Evolutionary conservation across 1,140 invertebrate species (phyloP).

Genomic region (Hyphantria cunea): DNA sequence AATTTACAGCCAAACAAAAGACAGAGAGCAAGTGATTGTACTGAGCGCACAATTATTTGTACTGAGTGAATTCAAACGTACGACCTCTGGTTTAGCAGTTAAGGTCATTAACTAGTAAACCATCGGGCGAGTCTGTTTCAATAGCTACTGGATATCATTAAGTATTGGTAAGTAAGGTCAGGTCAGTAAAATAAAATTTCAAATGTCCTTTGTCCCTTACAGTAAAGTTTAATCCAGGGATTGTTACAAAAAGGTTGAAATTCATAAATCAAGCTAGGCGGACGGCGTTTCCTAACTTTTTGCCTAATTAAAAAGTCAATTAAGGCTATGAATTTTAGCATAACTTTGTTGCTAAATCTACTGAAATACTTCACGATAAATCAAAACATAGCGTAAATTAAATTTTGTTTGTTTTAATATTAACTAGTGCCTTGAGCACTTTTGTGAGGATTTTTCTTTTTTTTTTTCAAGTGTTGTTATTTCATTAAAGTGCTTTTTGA

Average conservation of each 20-base stretch:
- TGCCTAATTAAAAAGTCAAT: conserved; percentile 36
- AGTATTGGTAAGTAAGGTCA: no score
- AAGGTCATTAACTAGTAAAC: no score
- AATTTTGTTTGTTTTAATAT: conserved; percentile 15
- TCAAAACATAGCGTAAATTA: conserved; percentile 25
- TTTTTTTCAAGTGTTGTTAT: no score
- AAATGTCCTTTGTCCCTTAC: not conserved
- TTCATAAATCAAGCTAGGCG: conserved; percentile 28
- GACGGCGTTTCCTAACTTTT: conserved; percentile 23
- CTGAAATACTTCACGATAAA: conserved; percentile 21
- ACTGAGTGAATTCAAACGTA: no score
- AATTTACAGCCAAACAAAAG: no score
- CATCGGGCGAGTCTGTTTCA: no score
- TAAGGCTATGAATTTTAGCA: conserved; percentile 29
- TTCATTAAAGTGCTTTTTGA: no score
- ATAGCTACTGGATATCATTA: no score
- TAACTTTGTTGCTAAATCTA: conserved; percentile 27
- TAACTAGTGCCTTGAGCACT: not conserved
- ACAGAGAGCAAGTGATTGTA: no score
- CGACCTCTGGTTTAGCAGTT: no score
- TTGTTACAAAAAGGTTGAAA: conserved; percentile 16
- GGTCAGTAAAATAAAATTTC: no score
- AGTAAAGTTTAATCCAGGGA: conserved; percentile 6
- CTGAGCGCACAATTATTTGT: no score
- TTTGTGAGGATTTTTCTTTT: not conserved